Evolutionary conservation across 2,113 vertebrate species (phyloP), one percentile per base, ranked within the genome.

Genomic region (Spilogale gracilis): DNA sequence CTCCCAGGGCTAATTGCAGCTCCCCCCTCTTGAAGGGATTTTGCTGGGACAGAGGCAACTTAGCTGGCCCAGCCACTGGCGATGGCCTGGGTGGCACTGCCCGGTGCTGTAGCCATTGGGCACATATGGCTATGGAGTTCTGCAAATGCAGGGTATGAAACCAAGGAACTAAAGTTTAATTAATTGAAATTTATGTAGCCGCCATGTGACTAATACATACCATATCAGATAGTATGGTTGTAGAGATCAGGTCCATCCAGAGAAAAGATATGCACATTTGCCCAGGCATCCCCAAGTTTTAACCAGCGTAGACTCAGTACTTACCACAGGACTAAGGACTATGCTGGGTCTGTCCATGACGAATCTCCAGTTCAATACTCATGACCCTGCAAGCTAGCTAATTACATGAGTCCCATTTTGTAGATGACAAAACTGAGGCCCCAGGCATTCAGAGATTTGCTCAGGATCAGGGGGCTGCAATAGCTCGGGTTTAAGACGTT

Each of bases 21-120:
- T 10, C 10, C 6, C 94, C 50, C 13, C 25, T 18, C 30, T 54
- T 4, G n/a, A 45, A 38, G 11, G 10, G 54, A 56, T 50, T 45
- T 50, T 74, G 5, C 2, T 1, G 63, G 12, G 25, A 76, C 13
- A 45, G 69, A 50, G 38, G 58, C 32, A 18, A 20, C 23, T 56
- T 3, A 17, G 30, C 23, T n/a, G 43, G 45, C 13, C 6, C 12
- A 56, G 0, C 43, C 25, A 3, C 48, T 45, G 21, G 9, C 48
- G 52, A 54, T 27, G n/a, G 27, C 32, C 52, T n/a, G 13, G 67
- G 60, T 27, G 43, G 65, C 12, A 6, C 67, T 54, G 23, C 82
- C 16, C 61, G 21, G 0, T 27, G 16, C 0, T 1, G 48, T 14
- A 50, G 73, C 71, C 87, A 73, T 25, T 0, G 13, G 18, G 20